These are phyloP conservation scores for Yponomeuta malinellus DNA, from an alignment of 2,888 invertebrate genomes.

Conservation along the genomic window DNA sequence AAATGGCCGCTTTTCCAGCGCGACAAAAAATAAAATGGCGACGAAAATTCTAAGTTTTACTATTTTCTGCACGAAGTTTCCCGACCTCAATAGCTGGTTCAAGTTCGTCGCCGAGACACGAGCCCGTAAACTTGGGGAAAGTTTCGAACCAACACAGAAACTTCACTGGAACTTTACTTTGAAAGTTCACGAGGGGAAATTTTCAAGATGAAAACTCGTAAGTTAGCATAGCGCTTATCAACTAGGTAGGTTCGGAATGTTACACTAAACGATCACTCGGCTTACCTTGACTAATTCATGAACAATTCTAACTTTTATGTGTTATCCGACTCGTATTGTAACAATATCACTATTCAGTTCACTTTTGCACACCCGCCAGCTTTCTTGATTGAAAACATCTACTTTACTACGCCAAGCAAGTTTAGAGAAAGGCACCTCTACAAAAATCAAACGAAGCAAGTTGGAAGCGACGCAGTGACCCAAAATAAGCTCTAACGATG, in stretches of 20 bases:
- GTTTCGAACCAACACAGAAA: constrained; percentile 59
- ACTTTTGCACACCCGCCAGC: constrained; percentile 75
- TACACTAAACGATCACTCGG: constrained; percentile 39
- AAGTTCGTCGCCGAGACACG: constrained; percentile 41
- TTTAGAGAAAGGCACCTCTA: constrained; percentile 75
- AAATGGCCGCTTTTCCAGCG: constrained; percentile 78
- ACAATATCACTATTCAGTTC: constrained; percentile 27
- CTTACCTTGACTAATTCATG: constrained; percentile 72
- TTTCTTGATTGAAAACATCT: constrained; percentile 73
- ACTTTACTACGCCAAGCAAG: constrained; percentile 57
- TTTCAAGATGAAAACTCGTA: constrained; percentile 75
- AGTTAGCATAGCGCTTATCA: constrained; percentile 56
- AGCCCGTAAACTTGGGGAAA: constrained; percentile 46
- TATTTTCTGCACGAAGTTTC: constrained; percentile 69
- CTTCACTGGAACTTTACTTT: constrained; percentile 65
- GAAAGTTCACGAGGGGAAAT: constrained; percentile 74
- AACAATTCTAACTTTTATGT: constrained; percentile 46
- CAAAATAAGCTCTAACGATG: constrained; percentile 72
- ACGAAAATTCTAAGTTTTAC: constrained; percentile 76
- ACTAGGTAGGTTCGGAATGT: constrained; percentile 33
- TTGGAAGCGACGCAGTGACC: constrained; percentile 71
- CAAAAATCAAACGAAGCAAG: constrained; percentile 67
- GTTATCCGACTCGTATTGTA: background rate
- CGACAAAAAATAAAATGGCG: constrained; percentile 78
- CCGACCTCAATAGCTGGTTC: constrained; percentile 41